Percentiles rank a stretch among this genome's conserved stretches.
Conservation (phyloP, 2,797 vertebrate genomes). For the Cirrhinus mrigala region DNA sequence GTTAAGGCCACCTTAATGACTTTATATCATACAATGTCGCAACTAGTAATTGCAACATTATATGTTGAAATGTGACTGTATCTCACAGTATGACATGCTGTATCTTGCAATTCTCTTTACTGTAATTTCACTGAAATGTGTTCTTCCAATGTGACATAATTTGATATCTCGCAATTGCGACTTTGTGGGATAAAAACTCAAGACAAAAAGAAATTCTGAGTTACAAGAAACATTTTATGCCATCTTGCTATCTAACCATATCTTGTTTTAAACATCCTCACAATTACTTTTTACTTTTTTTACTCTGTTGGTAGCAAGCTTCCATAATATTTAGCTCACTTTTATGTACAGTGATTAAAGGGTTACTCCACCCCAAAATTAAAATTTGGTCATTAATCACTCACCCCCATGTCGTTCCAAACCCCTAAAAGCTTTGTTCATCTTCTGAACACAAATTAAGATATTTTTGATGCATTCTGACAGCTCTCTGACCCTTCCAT, state of each 20-base stretch:
- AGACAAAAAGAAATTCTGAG: not conserved
- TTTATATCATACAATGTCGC: not conserved
- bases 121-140: not conserved
- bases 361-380: too few relatives aligned
- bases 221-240: not conserved
- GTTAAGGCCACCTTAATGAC: too few relatives aligned
- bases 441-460: too few relatives aligned
- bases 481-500: too few relatives aligned
- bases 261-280: not conserved
- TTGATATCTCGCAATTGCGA: not conserved
- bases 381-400: too few relatives aligned
- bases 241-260: not conserved
- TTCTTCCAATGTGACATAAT: not conserved
- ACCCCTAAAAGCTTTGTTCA: too few relatives aligned
- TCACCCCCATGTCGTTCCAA: too few relatives aligned
- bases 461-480: too few relatives aligned
- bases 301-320: not conserved
- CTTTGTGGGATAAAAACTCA: not conserved
- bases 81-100: not conserved
- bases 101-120: not conserved
- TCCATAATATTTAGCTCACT: constrained; percentile 1
- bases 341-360: not conserved
- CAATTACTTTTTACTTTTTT: not conserved
- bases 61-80: not conserved
- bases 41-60: not conserved